Evolutionary conservation across 2,113 vertebrate genomes (phyloP), one percentile per base, ranked within the genome.

Genomic region (Rhinolophus ferrumequinum): DNA sequence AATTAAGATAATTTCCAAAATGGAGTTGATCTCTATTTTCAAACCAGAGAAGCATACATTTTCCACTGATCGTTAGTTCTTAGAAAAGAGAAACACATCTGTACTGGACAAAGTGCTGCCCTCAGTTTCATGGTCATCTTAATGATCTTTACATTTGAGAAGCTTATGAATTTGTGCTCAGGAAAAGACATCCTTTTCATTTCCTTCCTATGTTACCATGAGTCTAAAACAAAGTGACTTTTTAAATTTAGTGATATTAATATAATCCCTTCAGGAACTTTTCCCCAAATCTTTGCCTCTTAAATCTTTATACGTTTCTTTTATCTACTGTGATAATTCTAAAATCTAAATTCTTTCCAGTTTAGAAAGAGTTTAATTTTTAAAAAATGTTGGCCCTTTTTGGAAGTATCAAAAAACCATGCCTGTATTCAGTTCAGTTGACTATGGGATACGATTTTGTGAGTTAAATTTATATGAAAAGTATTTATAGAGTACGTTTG

Each of bases 401-500:
- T 38, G 38, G 62, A 93, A 93, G 22, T 85, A 50, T 33, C 28
- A 35, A 79, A 54, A 83, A 60, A 22, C 47, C 3, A 24, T 50
- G 1, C 26, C 88, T 85, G 0, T 38, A 85, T 83, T 66, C 72
- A 91, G 0, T 93, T 79, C 58, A 83, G 18, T 67, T 87, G 64
- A 28, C 13, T 90, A 44, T 76, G 30, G 38, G 14, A 70, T 96
- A 66, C 8, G 58, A 4, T 82, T 92, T 92, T 92, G 21, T 97
- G n/a, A 87, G 52, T 81, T 94, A 92, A 94, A 70, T 87, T 80
- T 87, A 58, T 79, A 41, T 35, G 44, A 94, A 88, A 79, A 75
- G 2, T 77, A 87, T 88, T 87, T 86, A 70, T 47, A 12, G 2
- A 47, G 5, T 97, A 0, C 4, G 75, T 85, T 95, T 97, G 73